Evolutionary conservation across 2,888 invertebrate genomes (phyloP).

Genomic region (Pemphredon lugubris): DNA sequence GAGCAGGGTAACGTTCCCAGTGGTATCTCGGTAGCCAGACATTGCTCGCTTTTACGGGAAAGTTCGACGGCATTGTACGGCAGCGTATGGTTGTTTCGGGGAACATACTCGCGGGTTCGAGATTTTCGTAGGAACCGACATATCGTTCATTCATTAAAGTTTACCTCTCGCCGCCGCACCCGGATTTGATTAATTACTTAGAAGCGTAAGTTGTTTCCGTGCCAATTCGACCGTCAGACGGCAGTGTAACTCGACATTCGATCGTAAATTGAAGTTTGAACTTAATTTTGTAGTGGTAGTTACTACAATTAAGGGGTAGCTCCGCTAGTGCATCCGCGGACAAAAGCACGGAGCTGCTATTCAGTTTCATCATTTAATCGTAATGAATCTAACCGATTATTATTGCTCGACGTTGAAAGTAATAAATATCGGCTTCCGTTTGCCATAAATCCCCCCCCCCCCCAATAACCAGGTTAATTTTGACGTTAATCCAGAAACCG

Average conservation of each 20-base stretch:
- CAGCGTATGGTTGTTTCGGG: constrained; percentile 41
- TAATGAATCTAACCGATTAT: neutral
- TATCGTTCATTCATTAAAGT: constrained; percentile 67
- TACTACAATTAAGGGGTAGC: constrained; percentile 40
- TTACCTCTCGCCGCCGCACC: constrained; percentile 54
- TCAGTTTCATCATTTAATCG: constrained; percentile 38
- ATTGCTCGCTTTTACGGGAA: constrained; percentile 28
- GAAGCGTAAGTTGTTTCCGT: constrained; percentile 58
- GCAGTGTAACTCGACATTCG: constrained; percentile 54
- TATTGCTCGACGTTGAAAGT: neutral
- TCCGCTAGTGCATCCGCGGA: constrained; percentile 13
- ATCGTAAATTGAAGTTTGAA: constrained; percentile 58
- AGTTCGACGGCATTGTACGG: constrained; percentile 39
- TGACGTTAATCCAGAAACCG: neutral
- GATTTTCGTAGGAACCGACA: constrained; percentile 53
- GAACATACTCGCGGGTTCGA: constrained; percentile 59
- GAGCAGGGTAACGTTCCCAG: too few species aligned
- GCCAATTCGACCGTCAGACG: constrained; percentile 42
- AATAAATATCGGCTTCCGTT: too few species aligned
- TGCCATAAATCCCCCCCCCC: too few species aligned
- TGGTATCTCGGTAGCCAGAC: neutral
- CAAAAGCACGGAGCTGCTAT: constrained; percentile 15
- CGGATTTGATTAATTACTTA: constrained; percentile 66
- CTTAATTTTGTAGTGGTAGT: constrained; percentile 53
- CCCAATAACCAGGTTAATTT: neutral